Conservation (phyloP, 2,888 invertebrate species). For the Odontomyia ornata region DNA sequence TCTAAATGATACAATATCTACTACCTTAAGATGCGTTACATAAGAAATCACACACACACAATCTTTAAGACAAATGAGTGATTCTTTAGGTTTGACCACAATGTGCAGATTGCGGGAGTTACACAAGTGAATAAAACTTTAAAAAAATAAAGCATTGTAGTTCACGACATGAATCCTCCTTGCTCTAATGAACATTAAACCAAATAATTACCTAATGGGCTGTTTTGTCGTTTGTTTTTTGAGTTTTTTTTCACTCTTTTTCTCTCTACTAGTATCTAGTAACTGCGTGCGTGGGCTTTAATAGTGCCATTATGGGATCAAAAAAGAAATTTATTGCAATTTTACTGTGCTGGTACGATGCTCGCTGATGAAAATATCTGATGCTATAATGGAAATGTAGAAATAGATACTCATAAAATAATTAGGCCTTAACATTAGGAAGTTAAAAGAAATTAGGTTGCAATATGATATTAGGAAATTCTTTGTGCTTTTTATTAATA, state of each 20-base stretch:
- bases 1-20: too few relatives aligned
- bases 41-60: background rate
- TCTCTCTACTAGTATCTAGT: background rate
- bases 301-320: too few relatives aligned
- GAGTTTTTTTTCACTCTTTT: background rate
- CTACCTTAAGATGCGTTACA: background rate
- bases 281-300: background rate
- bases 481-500: too few relatives aligned
- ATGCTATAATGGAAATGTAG: background rate
- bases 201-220: background rate
- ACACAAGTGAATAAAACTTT: background rate
- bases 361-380: background rate
- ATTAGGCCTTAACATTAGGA: background rate
- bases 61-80: too few relatives aligned
- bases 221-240: background rate
- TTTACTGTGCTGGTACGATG: too few relatives aligned
- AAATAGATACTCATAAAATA: background rate
- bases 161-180: background rate
- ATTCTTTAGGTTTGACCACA: too few relatives aligned
- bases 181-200: slow-evolving; percentile 1
- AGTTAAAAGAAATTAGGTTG: background rate
- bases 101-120: background rate
- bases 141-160: too few relatives aligned
- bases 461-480: too few relatives aligned
- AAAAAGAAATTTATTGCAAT: too few relatives aligned